Conservation (phyloP, 2,888 invertebrate genomes). For the Ischnus inquisitorius region DNA sequence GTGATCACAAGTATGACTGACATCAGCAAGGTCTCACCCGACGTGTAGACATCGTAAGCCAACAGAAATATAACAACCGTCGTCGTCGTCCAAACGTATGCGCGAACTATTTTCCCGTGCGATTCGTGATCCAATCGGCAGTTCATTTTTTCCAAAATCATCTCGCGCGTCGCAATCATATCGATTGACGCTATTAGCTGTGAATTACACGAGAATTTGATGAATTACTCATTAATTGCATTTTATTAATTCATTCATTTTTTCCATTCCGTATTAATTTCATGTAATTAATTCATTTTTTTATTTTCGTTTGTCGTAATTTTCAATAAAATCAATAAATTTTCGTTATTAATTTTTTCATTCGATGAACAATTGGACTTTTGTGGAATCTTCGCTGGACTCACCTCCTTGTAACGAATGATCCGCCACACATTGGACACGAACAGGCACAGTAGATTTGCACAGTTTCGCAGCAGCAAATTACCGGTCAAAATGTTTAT, state of each 20-base stretch:
- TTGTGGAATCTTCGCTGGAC: no score
- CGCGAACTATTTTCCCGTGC: conserved; percentile 34
- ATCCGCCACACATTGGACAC: conserved; percentile 38
- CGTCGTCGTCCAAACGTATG: conserved; percentile 52
- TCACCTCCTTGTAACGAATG: conserved; percentile 49
- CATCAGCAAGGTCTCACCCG: not conserved
- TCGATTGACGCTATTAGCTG: conserved; percentile 56
- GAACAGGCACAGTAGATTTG: conserved; percentile 41
- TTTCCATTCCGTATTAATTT: no score
- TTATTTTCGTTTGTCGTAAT: not conserved
- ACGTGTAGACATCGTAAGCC: conserved; percentile 32
- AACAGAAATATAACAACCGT: conserved; percentile 3
- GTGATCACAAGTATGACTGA: not conserved
- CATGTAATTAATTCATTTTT: not conserved
- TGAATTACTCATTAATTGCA: no score
- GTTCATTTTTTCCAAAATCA: conserved; percentile 50
- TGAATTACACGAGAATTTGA: no score
- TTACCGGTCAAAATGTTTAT: not conserved
- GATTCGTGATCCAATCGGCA: conserved; percentile 49
- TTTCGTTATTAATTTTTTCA: no score
- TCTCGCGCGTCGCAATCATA: conserved; percentile 38
- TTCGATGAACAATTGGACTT: no score
- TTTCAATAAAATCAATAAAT: not conserved
- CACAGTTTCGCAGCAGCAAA: conserved; percentile 12
- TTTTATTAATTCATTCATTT: no score